Evolutionary conservation across 2,797 vertebrate genomes (phyloP).

Genomic region (Anguilla megastoma): DNA sequence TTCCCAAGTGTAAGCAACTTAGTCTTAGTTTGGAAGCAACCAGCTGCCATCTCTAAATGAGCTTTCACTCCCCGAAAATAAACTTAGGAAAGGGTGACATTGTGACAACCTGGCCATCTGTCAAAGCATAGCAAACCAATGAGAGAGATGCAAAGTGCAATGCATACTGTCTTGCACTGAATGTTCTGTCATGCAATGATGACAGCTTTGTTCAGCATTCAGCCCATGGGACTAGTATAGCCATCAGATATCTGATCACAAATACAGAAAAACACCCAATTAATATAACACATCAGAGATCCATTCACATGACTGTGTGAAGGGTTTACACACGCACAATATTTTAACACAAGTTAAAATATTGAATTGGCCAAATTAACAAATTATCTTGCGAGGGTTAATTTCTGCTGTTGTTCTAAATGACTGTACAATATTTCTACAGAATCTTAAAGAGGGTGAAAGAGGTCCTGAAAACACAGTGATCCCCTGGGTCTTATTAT

Average conservation of each 20-base stretch:
- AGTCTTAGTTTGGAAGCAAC: neutral
- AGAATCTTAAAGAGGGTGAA: neutral
- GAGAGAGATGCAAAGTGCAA: neutral
- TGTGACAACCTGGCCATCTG: neutral
- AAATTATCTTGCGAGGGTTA: neutral
- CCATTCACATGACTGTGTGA: neutral
- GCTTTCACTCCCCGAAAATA: neutral
- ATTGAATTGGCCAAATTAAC: neutral
- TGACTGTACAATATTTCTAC: too few species aligned
- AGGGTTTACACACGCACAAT: neutral
- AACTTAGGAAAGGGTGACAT: neutral
- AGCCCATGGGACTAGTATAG: neutral
- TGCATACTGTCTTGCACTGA: neutral
- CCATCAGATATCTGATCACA: neutral
- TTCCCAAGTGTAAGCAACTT: neutral
- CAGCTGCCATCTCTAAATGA: constrained; percentile 7
- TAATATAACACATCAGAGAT: neutral
- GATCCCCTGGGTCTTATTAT: neutral
- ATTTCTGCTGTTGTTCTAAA: neutral
- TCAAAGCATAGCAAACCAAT: neutral
- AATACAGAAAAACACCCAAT: neutral
- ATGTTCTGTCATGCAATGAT: neutral
- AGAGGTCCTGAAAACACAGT: neutral
- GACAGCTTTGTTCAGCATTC: neutral
- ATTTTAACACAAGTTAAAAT: too few species aligned